Evolutionary conservation across 2,113 vertebrate species (phyloP).

Genomic region (Pao palembangensis): DNA sequence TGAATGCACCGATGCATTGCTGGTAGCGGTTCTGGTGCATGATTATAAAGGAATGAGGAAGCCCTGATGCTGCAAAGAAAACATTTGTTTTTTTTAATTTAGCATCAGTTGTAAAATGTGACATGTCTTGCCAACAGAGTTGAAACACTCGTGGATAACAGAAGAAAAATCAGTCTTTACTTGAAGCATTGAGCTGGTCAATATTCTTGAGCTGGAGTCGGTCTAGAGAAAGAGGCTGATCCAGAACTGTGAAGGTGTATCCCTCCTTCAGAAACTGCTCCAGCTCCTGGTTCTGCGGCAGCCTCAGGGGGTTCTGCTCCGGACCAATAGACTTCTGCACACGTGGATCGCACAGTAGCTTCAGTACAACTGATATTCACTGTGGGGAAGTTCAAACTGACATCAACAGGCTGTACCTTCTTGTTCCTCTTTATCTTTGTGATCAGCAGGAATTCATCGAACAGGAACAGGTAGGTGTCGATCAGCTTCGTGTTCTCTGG

Average conservation of each 20-base stretch:
- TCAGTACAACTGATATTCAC: neutral
- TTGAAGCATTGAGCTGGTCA: slow-evolving; percentile 78
- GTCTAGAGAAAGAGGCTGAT: slow-evolving; percentile 88
- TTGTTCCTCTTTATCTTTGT: slow-evolving; percentile 87
- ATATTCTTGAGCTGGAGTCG: slow-evolving; percentile 81
- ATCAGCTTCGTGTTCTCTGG: slow-evolving; percentile 83
- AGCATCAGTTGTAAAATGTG: neutral
- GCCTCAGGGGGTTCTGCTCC: slow-evolving; percentile 70
- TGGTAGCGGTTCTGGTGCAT: slow-evolving; percentile 88
- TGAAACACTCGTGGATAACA: neutral
- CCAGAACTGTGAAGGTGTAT: slow-evolving; percentile 79
- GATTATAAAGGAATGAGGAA: slow-evolving; percentile 84
- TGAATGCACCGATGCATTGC: slow-evolving; percentile 84
- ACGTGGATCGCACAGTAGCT: neutral
- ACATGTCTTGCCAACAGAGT: neutral
- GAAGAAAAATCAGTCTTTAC: slow-evolving; percentile 39
- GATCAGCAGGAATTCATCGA: slow-evolving; percentile 88
- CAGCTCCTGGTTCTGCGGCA: slow-evolving; percentile 79
- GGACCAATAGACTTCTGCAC: slow-evolving; percentile 72
- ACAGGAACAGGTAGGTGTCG: slow-evolving; percentile 87
- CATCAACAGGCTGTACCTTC: slow-evolving; percentile 73
- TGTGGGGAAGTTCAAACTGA: accelerated
- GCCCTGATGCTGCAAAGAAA: slow-evolving; percentile 75
- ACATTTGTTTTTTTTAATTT: neutral
- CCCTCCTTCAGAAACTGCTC: slow-evolving; percentile 84